phyloP scores from a whole-genome alignment of 1,140 invertebrate species.

The Araneus ventricosus region DNA sequence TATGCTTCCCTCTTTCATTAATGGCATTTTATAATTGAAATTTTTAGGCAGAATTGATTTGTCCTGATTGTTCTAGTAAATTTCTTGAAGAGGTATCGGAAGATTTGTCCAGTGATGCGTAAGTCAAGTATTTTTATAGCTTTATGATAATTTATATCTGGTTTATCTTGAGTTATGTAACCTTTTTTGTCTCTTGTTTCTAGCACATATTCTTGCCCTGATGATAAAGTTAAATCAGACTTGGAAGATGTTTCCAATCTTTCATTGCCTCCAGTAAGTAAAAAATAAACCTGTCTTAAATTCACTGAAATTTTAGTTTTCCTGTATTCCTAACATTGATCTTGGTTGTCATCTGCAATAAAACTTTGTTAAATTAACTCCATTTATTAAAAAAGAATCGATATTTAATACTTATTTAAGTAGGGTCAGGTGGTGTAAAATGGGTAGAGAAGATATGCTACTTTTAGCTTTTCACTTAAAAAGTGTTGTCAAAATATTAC shows the following conservation, averaged over 20 bases:
- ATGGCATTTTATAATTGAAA: background rate
- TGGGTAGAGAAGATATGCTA: too few species aligned
- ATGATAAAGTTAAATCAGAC: background rate
- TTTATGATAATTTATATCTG: background rate
- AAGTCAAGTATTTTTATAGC: background rate
- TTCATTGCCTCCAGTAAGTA: background rate
- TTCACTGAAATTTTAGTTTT: too few species aligned
- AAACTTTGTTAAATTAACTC: too few species aligned
- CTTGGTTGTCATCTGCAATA: too few species aligned
- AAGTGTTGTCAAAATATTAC: too few species aligned
- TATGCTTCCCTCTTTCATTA: too few species aligned
- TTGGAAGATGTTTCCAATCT: background rate
- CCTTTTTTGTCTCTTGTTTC: background rate
- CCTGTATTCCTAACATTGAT: too few species aligned
- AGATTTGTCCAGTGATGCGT: slow-evolving; percentile 20
- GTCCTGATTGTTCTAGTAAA: slow-evolving; percentile 90
- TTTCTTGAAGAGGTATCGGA: slow-evolving; percentile 90
- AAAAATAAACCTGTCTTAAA: too few species aligned
- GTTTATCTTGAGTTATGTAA: background rate
- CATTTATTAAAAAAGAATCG: too few species aligned
- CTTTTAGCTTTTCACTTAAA: too few species aligned
- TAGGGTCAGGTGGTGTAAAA: too few species aligned
- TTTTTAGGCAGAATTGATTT: slow-evolving; percentile 85
- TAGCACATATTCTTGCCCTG: background rate
- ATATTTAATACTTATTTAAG: too few species aligned